Base-by-base conservation (phyloP, 2,888 invertebrate genomes). In the Lumbricus terrestris region DNA sequence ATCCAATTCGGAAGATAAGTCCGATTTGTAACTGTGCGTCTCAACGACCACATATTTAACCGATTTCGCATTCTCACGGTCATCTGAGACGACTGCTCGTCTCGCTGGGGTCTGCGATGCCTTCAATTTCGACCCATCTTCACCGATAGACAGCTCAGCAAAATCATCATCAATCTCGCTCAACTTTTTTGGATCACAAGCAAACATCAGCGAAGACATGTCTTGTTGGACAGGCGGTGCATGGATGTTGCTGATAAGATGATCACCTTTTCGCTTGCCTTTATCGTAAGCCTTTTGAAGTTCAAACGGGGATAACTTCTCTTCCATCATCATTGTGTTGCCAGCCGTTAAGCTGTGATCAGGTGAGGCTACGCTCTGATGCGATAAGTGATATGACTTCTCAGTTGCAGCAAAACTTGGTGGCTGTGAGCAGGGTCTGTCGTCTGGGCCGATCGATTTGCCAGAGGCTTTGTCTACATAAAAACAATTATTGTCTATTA, bases 111-210 rank as follows among this genome's bases (percentile, higher is more conserved):
- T 37, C 35, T 85, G 34, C 23, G 18, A 85, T 11, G n/a, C n/a
- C n/a, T n/a, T n/a, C n/a, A n/a, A n/a, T n/a, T 85, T 85, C 37
- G 85, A 85, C 5, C 85, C 85, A 37, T 85, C 85, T 34, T 85
- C 85, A 85, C 35, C 34, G 5, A 85, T 85, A n/a, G 85, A 85
- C 23, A 85, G 85, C n/a, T 85, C 85, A 85, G 35, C 23, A 35
- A 85, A 85, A 85, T 34, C 37, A 29, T 85, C 85, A 23, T 20
- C n/a, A 16, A 35, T 23, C 23, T 85, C 85, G 8, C n/a, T 34
- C 85, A 85, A 8, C 34, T 35, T 34, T 23, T 85, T 85, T 23
- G 34, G 85, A 69, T n/a, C n/a, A n/a, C 69, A 69, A 0, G 69
- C 69, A 69, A 8, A 69, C n/a, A 69, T 69, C 69, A n/a, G 69